Evolutionary conservation across 2,113 vertebrate species (phyloP), one percentile per base, ranked within the genome.

Genomic region (Tringa solitaria): DNA sequence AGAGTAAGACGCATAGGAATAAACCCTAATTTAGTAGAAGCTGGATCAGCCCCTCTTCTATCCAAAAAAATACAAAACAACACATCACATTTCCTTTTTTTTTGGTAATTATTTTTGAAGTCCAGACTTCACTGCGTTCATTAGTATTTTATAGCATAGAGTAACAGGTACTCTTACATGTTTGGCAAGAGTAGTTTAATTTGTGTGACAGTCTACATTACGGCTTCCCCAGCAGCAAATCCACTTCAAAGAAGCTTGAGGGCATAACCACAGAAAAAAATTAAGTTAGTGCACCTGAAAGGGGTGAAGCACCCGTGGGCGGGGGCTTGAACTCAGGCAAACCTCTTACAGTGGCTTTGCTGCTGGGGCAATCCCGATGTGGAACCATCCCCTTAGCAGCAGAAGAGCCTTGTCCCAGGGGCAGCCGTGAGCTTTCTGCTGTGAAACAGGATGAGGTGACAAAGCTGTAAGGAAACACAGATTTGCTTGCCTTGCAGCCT

Each of bases 401-500:
- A 69, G 68, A 46, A 84, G 35, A 92, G 43, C 45, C 39, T 93
- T 64, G 73, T 78, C 48, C 48, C 8, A 2, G 60, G 43, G 33
- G 19, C 30, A 30, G 43, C 76, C 53, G 16, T 79, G 83, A 95
- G 79, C 45, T 87, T 70, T 72, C 23, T 95, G 48, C 86, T 76
- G 84, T 68, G 76, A 93, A 93, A 82, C 22, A 61, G 32, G 69
- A 76, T 82, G 80, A 91, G 73, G 83, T 93, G 88, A 92, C 77
- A 92, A 76, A 96, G 69, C 57, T 75, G 73, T 27, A 61, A 90
- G 60, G 77, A 92, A 92, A 64, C 88, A 85, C 48, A 87, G 65
- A 57, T 73, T 79, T 74, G 86, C 86, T 90, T 91, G 65, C 80
- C 53, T 93, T 89, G 90, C 86, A 95, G 95, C 73, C 61, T 84